Conservation (phyloP, 2,113 vertebrate genomes). For the Mesoclemmys tuberculata region DNA sequence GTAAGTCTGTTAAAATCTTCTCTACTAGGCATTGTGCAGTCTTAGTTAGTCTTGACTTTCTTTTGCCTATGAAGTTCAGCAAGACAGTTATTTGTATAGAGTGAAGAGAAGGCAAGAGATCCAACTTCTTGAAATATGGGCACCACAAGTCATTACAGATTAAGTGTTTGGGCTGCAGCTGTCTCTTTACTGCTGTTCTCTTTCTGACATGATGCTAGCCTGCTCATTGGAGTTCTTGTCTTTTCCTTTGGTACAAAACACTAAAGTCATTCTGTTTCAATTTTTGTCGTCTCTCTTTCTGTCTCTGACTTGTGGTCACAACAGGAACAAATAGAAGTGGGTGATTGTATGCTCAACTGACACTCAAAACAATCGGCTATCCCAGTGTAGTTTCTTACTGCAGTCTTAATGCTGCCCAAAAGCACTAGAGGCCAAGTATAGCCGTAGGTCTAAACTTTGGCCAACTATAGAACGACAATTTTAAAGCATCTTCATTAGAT, state of each 20-base stretch:
- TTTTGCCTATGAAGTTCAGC: background rate
- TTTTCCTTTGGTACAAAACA: background rate
- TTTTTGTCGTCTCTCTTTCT: constrained; percentile 37
- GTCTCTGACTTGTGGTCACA: constrained; percentile 7
- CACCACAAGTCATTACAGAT: constrained; percentile 30
- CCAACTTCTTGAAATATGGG: background rate
- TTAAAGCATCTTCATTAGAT: constrained; percentile 24
- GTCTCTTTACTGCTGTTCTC: constrained; percentile 37
- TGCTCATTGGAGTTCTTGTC: constrained; percentile 29
- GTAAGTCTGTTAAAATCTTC: background rate
- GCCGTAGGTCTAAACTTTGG: background rate
- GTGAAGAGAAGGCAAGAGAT: background rate
- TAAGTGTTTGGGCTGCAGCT: constrained; percentile 46
- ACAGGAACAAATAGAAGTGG: background rate
- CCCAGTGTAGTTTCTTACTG: background rate
- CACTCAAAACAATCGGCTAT: no score
- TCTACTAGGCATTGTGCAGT: background rate
- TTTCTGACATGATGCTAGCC: constrained; percentile 22
- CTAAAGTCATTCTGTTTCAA: constrained; percentile 17
- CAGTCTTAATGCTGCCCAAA: background rate
- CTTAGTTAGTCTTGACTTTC: background rate
- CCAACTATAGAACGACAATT: background rate
- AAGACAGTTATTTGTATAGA: background rate
- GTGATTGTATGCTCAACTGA: background rate
- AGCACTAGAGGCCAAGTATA: background rate